Evolutionary conservation across 1,140 invertebrate genomes (phyloP), one percentile per base, ranked within the genome.

Genomic region (Triops longicaudatus): DNA sequence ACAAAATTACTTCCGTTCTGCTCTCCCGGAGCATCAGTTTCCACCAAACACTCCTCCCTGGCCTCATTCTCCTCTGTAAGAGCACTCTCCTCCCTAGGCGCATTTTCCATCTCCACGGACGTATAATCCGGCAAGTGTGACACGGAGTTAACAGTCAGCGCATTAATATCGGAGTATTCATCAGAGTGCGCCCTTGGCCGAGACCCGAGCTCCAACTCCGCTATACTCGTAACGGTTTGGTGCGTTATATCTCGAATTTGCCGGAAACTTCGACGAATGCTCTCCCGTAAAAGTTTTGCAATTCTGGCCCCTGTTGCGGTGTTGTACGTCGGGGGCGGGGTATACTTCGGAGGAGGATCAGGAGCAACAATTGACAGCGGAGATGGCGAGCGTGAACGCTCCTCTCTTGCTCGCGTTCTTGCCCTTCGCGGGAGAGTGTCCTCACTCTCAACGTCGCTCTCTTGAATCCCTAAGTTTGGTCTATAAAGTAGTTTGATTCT

Each of bases 291-390:
- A 79, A 94, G 85, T 80, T 94, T 94, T 4, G 91, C 91, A 77
- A 93, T 88, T 73, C 91, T 88, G 11, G 90, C 91, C 12, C 93
- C 93, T 0, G 94, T 97, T 1, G 94, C 94, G 12, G 93, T 96
- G 5, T 93, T 93, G 82, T 96, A 96, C 26, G 92, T 94, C 2
- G 94, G 94, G 1, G 94, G 94, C 10, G 94, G 94, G 0, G 93
- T 96, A 82, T 97, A 96, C 83, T 96, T 96, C 22, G 94, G 94
- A 12, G 94, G 94, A 9, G 93, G 93, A 85, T 95, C 93, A 81
- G 92, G 89, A 11, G 87, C 85, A 12, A 76, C 43, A 43, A 71
- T 79, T 78, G 79, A 78, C 80, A n/a, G 77, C 75, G 72, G 78
- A 76, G 17, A 73, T 85, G 83, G 76, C 50, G 26, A 74, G 37